Evolutionary conservation across 2,797 vertebrate genomes (phyloP).

Genomic region (Pseudotriccus pelzelni): DNA sequence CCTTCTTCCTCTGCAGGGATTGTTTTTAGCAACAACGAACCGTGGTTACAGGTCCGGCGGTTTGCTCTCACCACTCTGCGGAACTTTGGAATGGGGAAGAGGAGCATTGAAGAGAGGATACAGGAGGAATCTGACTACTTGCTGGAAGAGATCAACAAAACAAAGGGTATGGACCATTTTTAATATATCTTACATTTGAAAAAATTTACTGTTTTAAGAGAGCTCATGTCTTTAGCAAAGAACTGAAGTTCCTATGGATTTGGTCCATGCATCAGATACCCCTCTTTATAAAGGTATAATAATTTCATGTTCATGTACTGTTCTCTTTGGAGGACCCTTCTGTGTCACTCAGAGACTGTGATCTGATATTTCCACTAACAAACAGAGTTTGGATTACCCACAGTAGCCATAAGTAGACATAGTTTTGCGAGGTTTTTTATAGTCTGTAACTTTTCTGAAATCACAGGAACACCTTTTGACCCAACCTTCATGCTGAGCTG

Average conservation of each 20-base stretch:
- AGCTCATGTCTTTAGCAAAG: background rate
- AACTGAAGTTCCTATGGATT: background rate
- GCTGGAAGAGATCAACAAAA: constrained; percentile 57
- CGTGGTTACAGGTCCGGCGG: constrained; percentile 17
- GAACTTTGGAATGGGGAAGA: constrained; percentile 70
- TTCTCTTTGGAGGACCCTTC: background rate
- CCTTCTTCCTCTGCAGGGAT: constrained; percentile 14
- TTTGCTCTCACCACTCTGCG: constrained; percentile 48
- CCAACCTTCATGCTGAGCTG: constrained; percentile 76
- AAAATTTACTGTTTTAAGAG: background rate
- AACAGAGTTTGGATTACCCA: background rate
- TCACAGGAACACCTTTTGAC: constrained; percentile 80
- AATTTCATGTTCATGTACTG: background rate
- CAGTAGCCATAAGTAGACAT: background rate
- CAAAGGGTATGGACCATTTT: background rate
- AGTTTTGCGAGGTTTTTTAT: background rate
- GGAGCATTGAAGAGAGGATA: constrained; percentile 50
- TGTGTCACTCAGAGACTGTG: background rate
- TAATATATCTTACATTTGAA: background rate
- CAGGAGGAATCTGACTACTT: constrained; percentile 52
- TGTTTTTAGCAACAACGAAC: constrained; percentile 10
- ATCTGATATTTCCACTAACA: background rate
- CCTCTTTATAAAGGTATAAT: background rate
- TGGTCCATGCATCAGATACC: background rate
- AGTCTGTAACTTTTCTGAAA: background rate